Percentiles rank a stretch among this genome's conserved stretches.
Conservation (phyloP, 1,140 invertebrate genomes). For the Aphis gossypii region DNA sequence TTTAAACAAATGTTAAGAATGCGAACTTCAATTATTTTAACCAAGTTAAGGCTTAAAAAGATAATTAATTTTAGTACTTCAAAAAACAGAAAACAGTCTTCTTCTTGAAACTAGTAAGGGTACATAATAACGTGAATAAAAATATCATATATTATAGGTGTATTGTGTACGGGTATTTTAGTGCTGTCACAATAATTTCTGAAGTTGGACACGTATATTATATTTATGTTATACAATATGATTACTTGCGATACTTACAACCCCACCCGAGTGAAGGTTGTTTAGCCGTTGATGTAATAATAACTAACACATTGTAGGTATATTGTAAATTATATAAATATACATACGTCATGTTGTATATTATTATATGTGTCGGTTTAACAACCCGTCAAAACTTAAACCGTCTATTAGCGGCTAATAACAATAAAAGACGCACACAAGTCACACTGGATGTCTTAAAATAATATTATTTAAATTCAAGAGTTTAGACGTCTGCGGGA, state of each 20-base stretch:
- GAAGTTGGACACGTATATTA: neutral
- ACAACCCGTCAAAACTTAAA: conserved; percentile 16
- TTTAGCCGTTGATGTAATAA: neutral
- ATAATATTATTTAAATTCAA: neutral
- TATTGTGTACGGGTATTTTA: neutral
- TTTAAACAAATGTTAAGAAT: too few species aligned
- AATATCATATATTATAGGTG: too few species aligned
- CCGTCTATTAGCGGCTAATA: conserved; percentile 9
- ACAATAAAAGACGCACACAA: neutral
- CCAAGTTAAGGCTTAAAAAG: too few species aligned
- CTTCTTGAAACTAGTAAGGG: too few species aligned
- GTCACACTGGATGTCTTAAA: neutral
- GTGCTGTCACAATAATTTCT: neutral
- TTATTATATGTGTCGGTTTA: neutral
- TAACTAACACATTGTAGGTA: neutral
- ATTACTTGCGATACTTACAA: neutral
- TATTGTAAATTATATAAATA: neutral
- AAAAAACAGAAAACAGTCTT: too few species aligned
- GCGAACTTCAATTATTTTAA: too few species aligned
- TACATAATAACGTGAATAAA: too few species aligned
- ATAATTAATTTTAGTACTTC: too few species aligned
- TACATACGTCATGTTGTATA: neutral
- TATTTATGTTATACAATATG: neutral
- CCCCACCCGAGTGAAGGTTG: neutral
- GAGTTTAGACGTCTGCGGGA: neutral